Base-by-base conservation (phyloP, 1,140 invertebrate genomes). In the Phthorimaea operculella region DNA sequence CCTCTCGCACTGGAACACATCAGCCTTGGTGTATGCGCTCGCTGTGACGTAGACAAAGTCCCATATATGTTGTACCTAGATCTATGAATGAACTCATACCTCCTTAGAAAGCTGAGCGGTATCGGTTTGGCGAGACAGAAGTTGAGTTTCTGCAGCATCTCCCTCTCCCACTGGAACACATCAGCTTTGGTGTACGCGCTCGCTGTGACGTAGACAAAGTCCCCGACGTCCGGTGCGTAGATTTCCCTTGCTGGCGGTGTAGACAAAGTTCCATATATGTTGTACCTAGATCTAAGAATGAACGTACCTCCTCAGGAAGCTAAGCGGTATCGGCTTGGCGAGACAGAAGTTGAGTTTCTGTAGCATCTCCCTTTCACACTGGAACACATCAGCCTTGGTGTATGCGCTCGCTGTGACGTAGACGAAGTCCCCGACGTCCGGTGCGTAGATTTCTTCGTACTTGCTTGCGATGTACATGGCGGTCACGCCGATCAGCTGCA, bases 21-120 rank as follows among this genome's bases (percentile, higher is more conserved):
- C 92, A 8, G 85, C 69, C 65, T 91, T 93, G 0, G 89, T 90
- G 72, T 96, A 98, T 0, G 95, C 91, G 77, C 96, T 91, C 80
- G 97, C 96, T 14, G 96, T 95, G 44, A 98, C 94, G 70, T 93
- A 97, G 7, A 96, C 92, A 87, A 97, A 98, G n/a, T n/a, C n/a
- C n/a, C n/a, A n/a, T n/a, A n/a, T n/a, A n/a, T n/a, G n/a, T n/a
- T n/a, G n/a, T n/a, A n/a, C n/a, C n/a, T n/a, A n/a, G n/a, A n/a
- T n/a, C n/a, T n/a, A n/a, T n/a, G n/a, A n/a, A n/a, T n/a, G n/a
- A n/a, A n/a, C n/a, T n/a, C 45, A 60, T 60, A 92, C 75, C 94
- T 89, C 60, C 97, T 87, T 11, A 99, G 85, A 73, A 99, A 99
- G 75, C 95, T 94, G 17, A 98, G 85, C 0, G 95, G 92, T 51